Conservation (phyloP, 2,888 invertebrate species). For the Paralinhomoeus sp. region DNA sequence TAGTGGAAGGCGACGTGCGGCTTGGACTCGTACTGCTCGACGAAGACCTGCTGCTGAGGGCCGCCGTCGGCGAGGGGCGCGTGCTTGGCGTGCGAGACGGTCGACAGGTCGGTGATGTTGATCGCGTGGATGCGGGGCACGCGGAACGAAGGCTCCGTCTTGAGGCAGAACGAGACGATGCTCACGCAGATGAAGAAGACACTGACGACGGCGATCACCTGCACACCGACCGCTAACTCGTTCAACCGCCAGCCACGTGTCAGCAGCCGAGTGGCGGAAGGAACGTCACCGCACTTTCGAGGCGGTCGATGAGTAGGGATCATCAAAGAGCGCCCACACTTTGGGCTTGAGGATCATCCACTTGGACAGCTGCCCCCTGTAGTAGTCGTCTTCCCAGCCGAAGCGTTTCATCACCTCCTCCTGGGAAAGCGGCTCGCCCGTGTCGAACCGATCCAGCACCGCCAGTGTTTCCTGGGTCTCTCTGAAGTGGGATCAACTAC, state of each 20-base stretch:
- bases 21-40: constrained; percentile 27
- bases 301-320: constrained; percentile 88
- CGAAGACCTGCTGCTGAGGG: constrained; percentile 21
- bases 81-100: too few species aligned
- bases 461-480: constrained; percentile 97
- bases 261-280: too few species aligned
- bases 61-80: too few species aligned
- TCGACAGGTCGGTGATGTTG: too few species aligned
- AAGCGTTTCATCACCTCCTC: constrained; percentile 63
- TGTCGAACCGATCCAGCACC: constrained; percentile 84
- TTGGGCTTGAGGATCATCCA: constrained; percentile 93
- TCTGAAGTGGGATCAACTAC: constrained; percentile 25
- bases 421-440: constrained; percentile 88
- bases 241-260: too few species aligned
- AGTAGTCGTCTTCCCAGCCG: constrained; percentile 84
- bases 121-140: constrained; percentile 42
- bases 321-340: constrained; percentile 96
- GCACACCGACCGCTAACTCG: too few species aligned
- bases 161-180: constrained; percentile 73
- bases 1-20: constrained; percentile 52
- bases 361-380: constrained; percentile 27
- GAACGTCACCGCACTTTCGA: constrained; percentile 52
- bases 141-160: constrained; percentile 83
- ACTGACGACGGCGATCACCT: constrained; percentile 77
- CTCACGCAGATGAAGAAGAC: constrained; percentile 85